A percentile compares a stretch with the other conserved stretches of the same genome.
Evolutionary conservation across 2,888 invertebrate species (phyloP).

Genomic region (Eupeodes latifasciatus): DNA sequence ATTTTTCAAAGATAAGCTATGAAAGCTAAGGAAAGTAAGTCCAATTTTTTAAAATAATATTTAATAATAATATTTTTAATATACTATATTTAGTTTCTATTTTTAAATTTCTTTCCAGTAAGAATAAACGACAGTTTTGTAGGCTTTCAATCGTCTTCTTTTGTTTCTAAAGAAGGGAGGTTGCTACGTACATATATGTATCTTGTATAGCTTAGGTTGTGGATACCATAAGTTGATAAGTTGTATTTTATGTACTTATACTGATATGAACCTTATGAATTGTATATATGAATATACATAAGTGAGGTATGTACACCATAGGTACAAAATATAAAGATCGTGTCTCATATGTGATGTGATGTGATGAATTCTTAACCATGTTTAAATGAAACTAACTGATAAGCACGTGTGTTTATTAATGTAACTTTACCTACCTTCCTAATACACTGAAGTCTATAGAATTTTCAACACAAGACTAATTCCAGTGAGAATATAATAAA

Average conservation of each 20-base stretch:
- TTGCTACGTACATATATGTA: not conserved
- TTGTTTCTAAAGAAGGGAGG: slow-evolving; percentile 5
- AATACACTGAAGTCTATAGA: not conserved
- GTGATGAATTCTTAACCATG: slow-evolving; percentile 71
- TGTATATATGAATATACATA: not conserved
- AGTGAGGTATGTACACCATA: no score
- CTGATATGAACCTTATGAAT: slow-evolving; percentile 48
- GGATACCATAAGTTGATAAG: not conserved
- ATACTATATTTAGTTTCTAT: no score
- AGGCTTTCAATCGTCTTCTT: not conserved
- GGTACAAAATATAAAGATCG: slow-evolving; percentile 14
- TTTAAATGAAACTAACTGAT: slow-evolving; percentile 63
- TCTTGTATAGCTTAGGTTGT: slow-evolving; percentile 25
- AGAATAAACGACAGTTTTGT: not conserved
- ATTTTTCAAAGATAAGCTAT: no score
- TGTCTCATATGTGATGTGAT: slow-evolving; percentile 66
- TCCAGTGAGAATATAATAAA: not conserved
- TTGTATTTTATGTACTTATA: not conserved
- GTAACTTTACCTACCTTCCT: not conserved
- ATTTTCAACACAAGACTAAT: not conserved
- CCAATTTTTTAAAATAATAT: no score
- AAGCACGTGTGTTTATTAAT: slow-evolving; percentile 63
- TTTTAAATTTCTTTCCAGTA: not conserved
- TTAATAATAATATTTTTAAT: no score
- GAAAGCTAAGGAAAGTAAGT: no score